Evolutionary conservation across 2,888 invertebrate species (phyloP).

Genomic region (Deilephila elpenor): DNA sequence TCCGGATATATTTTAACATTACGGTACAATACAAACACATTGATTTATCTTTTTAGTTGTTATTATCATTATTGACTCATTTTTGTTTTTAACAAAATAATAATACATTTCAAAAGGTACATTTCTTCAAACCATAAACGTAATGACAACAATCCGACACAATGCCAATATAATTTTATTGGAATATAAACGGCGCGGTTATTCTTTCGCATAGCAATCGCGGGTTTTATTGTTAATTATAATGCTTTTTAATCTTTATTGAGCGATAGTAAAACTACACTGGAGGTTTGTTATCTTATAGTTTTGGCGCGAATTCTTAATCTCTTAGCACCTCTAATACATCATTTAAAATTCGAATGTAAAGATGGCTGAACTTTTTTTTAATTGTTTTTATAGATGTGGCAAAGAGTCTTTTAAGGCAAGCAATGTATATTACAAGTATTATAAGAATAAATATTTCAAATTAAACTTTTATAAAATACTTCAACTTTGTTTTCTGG

Average conservation of each 20-base stretch:
- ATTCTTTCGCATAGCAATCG: slow-evolving; percentile 10
- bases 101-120: not conserved
- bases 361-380: not conserved
- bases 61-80: not conserved
- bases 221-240: slow-evolving; percentile 54
- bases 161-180: slow-evolving; percentile 22
- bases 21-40: too few relatives aligned
- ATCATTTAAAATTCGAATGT: not conserved
- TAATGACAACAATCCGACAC: slow-evolving; percentile 7
- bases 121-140: slow-evolving; percentile 4
- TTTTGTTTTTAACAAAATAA: not conserved
- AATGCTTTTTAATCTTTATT: slow-evolving; percentile 53
- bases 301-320: not conserved
- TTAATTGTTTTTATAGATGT: not conserved
- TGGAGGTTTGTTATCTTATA: slow-evolving; percentile 29
- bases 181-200: not conserved
- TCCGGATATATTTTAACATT: too few relatives aligned
- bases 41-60: too few relatives aligned
- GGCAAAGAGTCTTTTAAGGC: not conserved
- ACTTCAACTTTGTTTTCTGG: not conserved
- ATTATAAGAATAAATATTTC: too few relatives aligned
- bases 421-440: too few relatives aligned
- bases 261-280: slow-evolving; percentile 53
- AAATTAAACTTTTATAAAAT: too few relatives aligned
- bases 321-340: slow-evolving; percentile 18